phyloP scores from a whole-genome alignment of 2,113 vertebrate genomes.

The Oncorhynchus clarkii region DNA sequence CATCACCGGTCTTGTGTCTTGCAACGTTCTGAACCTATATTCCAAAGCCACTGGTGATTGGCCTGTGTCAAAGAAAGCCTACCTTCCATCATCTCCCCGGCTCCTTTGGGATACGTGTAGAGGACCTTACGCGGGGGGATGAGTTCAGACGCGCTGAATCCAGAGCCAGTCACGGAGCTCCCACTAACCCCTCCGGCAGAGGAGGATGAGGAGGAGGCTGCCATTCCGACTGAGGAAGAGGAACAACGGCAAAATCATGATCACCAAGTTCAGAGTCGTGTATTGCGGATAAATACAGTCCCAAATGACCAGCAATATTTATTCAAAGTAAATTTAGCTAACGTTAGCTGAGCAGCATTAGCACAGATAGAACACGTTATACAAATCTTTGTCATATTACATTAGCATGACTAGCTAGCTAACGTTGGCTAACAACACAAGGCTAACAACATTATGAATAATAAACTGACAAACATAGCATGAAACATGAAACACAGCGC shows the following conservation, averaged over 20 bases:
- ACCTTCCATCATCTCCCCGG: conserved; percentile 97
- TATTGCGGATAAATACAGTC: background rate
- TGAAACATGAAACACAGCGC: no score
- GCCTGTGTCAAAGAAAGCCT: background rate
- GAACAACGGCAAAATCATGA: no score
- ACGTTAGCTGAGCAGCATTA: no score
- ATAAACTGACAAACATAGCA: no score
- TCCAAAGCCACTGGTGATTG: background rate
- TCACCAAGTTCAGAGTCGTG: no score
- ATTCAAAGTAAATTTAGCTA: background rate
- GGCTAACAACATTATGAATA: no score
- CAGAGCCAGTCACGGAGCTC: conserved; percentile 91
- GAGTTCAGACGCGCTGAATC: conserved; percentile 94
- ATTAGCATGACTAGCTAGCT: background rate
- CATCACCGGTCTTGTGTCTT: background rate
- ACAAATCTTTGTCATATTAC: background rate
- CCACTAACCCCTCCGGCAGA: conserved; percentile 93
- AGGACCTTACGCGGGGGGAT: conserved; percentile 91
- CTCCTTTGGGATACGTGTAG: conserved; percentile 96
- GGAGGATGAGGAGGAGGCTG: conserved; percentile 92
- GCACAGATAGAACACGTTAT: no score
- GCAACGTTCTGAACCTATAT: background rate
- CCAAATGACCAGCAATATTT: background rate
- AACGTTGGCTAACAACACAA: background rate
- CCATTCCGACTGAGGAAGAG: conserved; percentile 69